These are phyloP conservation scores for Setophaga kirtlandii DNA, from an alignment of 2,113 vertebrate genomes.

Conservation along the genomic window DNA sequence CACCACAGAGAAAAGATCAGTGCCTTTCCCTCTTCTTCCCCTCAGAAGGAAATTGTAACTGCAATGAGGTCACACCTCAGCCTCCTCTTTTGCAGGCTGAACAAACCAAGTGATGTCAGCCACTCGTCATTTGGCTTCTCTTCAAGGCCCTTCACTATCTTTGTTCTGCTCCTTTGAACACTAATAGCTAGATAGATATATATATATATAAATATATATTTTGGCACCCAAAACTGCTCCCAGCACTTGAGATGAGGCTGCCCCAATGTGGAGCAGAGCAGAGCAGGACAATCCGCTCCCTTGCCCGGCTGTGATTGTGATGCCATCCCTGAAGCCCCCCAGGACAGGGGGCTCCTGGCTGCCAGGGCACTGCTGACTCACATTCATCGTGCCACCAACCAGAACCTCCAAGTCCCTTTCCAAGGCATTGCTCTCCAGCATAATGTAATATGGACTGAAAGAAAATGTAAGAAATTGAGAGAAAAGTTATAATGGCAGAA, in stretches of 20 bases:
- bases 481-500: background rate
- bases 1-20: no score
- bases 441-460: background rate
- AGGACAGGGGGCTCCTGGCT: rapidly evolving
- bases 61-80: background rate
- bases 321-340: background rate
- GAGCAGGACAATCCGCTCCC: background rate
- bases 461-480: background rate
- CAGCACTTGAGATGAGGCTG: rapidly evolving
- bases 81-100: background rate
- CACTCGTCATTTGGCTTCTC: rapidly evolving
- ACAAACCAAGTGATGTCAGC: background rate
- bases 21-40: rapidly evolving
- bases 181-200: no score
- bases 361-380: background rate
- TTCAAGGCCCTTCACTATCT: background rate
- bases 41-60: background rate
- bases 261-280: background rate
- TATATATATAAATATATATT: no score
- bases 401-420: background rate
- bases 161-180: background rate
- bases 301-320: rapidly evolving
- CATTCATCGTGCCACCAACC: rapidly evolving
- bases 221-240: rapidly evolving
- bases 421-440: background rate